These are phyloP conservation scores for Zoroaster sp. DNA, from an alignment of 53 echinoderm and acorn worm genomes.

Conservation along the genomic window DNA sequence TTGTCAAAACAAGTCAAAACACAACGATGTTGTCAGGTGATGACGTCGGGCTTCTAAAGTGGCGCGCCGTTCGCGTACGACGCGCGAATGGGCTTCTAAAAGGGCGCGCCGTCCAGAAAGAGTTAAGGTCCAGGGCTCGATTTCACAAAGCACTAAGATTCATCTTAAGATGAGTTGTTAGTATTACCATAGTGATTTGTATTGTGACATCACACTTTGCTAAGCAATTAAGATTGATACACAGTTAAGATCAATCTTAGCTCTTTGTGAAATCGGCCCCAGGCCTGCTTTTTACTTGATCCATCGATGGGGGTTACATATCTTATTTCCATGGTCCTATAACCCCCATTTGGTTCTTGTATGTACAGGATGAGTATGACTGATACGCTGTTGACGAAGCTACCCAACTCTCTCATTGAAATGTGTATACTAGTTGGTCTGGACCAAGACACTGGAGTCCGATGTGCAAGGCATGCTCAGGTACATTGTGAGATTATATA, in stretches of 20 bases:
- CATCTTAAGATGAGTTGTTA: too few relatives aligned
- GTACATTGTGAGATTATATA: neutral
- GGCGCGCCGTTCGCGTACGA: too few relatives aligned
- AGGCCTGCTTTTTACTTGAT: neutral
- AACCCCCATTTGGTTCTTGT: neutral
- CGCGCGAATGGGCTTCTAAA: too few relatives aligned
- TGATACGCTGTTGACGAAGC: conserved; percentile 65
- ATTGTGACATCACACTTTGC: neutral
- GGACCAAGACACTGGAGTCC: conserved; percentile 86
- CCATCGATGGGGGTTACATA: neutral
- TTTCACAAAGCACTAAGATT: too few relatives aligned
- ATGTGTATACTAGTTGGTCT: conserved; percentile 90
- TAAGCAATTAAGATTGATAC: neutral
- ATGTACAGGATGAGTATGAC: conserved; percentile 34
- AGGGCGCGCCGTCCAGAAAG: too few relatives aligned
- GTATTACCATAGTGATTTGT: too few relatives aligned
- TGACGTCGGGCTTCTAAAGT: too few relatives aligned
- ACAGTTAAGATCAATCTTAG: neutral
- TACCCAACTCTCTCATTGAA: conserved; percentile 83
- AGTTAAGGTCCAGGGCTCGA: too few relatives aligned
- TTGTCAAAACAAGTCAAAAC: too few relatives aligned
- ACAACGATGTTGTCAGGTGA: too few relatives aligned
- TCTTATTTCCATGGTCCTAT: neutral
- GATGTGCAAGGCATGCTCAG: conserved; percentile 54
- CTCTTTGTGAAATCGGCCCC: neutral